phyloP scores from a whole-genome alignment of 2,797 vertebrate genomes.

The Falco peregrinus region DNA sequence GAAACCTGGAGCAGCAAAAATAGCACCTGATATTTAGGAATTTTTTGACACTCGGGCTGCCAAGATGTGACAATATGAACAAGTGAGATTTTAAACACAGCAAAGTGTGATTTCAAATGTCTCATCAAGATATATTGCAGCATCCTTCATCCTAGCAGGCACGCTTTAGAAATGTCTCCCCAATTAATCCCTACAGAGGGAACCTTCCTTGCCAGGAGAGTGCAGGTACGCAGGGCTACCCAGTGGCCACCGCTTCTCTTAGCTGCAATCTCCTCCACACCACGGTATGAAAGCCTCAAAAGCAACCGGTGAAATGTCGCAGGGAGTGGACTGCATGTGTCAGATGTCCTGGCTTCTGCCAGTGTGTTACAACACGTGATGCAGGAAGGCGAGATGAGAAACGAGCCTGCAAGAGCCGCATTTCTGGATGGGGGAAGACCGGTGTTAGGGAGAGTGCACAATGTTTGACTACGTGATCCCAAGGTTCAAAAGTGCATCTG shows the following conservation, averaged over 20 bases:
- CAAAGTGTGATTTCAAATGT: neutral
- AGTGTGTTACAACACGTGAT: neutral
- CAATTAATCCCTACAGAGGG: neutral
- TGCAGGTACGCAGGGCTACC: neutral
- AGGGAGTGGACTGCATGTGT: neutral
- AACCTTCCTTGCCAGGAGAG: neutral
- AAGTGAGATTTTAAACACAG: conserved; percentile 49
- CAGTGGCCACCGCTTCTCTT: neutral
- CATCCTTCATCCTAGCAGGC: conserved; percentile 11
- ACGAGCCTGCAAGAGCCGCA: neutral
- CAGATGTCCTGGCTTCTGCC: neutral
- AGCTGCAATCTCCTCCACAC: neutral
- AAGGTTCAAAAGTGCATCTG: neutral
- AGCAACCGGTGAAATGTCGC: neutral
- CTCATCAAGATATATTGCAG: neutral
- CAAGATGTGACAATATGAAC: conserved; percentile 56
- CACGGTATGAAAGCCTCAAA: neutral
- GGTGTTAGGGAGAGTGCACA: neutral
- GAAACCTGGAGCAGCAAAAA: neutral
- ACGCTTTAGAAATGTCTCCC: neutral
- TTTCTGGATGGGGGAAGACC: neutral
- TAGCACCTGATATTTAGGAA: conserved; percentile 55
- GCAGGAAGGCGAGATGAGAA: neutral
- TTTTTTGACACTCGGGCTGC: conserved; percentile 41
- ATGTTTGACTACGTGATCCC: neutral